These are phyloP conservation scores for Acanthopleura granulata DNA, from an alignment of 2,888 invertebrate genomes.

Conservation along the genomic window DNA sequence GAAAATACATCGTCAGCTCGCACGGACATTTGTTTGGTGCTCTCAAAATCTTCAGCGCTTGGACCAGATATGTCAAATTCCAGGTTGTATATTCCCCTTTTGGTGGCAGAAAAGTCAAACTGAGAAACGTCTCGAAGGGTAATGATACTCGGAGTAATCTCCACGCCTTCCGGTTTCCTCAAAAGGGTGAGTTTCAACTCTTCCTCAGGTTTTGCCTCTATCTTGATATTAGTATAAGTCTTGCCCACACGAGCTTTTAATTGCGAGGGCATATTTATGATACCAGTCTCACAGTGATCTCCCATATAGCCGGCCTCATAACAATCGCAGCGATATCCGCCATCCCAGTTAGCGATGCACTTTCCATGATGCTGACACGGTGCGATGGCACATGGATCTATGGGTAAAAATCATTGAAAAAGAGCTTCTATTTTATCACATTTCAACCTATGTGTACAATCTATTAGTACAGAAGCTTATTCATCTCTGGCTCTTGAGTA, in stretches of 20 bases:
- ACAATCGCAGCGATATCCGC: constrained; percentile 8
- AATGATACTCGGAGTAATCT: neutral
- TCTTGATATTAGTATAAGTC: neutral
- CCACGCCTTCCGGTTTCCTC: neutral
- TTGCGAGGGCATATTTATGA: neutral
- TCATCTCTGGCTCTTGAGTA: too few relatives aligned
- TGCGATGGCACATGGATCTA: neutral
- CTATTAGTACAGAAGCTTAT: too few relatives aligned
- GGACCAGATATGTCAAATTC: neutral
- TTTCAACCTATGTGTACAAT: too few relatives aligned
- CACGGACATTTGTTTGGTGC: neutral
- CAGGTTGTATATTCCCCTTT: neutral
- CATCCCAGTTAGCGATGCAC: constrained; percentile 7
- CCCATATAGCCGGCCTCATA: neutral
- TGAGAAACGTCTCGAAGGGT: neutral
- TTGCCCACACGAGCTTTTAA: constrained; percentile 6
- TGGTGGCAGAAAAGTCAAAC: neutral
- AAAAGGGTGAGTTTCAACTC: neutral
- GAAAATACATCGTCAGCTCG: constrained; percentile 16
- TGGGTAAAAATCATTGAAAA: neutral
- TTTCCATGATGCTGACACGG: neutral
- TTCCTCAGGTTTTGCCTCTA: neutral
- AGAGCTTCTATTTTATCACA: too few relatives aligned
- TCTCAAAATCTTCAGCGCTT: neutral
- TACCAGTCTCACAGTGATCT: constrained; percentile 5